Evolutionary conservation across 1,140 invertebrate species (phyloP).

Genomic region (Lucilia sericata): DNA sequence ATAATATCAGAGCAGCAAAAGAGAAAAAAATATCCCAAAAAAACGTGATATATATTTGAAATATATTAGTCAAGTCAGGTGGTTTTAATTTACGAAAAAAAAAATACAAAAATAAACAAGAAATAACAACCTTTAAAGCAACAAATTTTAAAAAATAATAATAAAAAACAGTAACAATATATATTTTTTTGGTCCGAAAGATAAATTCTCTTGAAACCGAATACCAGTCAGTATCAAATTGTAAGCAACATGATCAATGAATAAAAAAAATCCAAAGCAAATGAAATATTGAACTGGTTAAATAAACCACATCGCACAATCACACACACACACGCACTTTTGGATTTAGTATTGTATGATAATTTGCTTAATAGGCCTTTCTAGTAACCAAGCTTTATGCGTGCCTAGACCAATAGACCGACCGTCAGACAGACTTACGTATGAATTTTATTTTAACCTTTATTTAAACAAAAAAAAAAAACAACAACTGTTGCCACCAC

Average conservation of each 20-base stretch:
- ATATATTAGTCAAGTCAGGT: not conserved
- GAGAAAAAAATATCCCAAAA: not conserved
- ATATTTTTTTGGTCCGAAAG: not conserved
- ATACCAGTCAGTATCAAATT: not conserved
- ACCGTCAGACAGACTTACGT: not conserved
- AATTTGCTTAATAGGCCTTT: not conserved
- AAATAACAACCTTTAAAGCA: not conserved
- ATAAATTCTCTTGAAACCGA: not conserved
- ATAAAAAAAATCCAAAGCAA: not conserved
- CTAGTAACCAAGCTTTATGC: not conserved
- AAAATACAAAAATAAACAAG: not conserved
- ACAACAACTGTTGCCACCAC: too few species aligned
- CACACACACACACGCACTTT: too few species aligned
- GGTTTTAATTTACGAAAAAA: not conserved
- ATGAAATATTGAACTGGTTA: not conserved
- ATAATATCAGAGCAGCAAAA: not conserved
- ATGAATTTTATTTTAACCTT: too few species aligned
- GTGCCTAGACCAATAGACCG: too few species aligned
- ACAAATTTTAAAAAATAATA: not conserved
- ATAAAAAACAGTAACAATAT: not conserved
- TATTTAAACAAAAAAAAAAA: too few species aligned
- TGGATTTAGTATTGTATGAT: not conserved
- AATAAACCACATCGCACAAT: not conserved
- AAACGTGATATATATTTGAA: not conserved
- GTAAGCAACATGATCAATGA: not conserved